Conservation (phyloP, 2,797 vertebrate species). For the Gambusia yucatana region DNA sequence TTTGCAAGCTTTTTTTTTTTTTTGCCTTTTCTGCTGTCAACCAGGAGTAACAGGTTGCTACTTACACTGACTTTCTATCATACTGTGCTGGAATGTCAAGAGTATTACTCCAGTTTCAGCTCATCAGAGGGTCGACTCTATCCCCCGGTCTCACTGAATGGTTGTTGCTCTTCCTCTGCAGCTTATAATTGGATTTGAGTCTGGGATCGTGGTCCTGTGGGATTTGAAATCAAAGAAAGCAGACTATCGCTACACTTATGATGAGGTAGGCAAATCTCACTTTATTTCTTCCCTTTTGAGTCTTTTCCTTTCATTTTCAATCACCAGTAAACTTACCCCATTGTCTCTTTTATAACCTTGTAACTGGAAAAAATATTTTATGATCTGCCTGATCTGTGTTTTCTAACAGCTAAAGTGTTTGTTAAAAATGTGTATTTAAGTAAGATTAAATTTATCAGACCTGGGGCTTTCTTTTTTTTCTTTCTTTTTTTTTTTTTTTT, state of each 20-base stretch:
- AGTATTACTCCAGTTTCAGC: conserved; percentile 59
- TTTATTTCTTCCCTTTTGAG: conserved; percentile 47
- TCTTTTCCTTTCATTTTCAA: conserved; percentile 35
- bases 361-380: conserved; percentile 71
- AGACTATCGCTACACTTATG: conserved; percentile 97
- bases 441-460: neutral
- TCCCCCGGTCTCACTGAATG: conserved; percentile 61
- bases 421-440: neutral
- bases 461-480: neutral
- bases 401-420: neutral
- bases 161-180: conserved; percentile 78
- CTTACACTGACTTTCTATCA: conserved; percentile 52
- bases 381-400: conserved; percentile 26
- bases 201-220: conserved; percentile 96
- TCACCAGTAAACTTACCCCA: conserved; percentile 10
- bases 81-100: conserved; percentile 64
- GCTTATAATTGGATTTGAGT: conserved; percentile 99
- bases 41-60: conserved; percentile 36
- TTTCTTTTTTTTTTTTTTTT: neutral
- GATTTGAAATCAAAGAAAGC: conserved; percentile 99
- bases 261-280: conserved; percentile 89
- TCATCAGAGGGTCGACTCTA: conserved; percentile 58
- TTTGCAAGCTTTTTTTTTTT: conserved; percentile 5
- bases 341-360: conserved; percentile 29
- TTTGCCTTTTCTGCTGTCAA: conserved; percentile 27